phyloP scores from a whole-genome alignment of 2,113 vertebrate species.

The Salvator merianae region DNA sequence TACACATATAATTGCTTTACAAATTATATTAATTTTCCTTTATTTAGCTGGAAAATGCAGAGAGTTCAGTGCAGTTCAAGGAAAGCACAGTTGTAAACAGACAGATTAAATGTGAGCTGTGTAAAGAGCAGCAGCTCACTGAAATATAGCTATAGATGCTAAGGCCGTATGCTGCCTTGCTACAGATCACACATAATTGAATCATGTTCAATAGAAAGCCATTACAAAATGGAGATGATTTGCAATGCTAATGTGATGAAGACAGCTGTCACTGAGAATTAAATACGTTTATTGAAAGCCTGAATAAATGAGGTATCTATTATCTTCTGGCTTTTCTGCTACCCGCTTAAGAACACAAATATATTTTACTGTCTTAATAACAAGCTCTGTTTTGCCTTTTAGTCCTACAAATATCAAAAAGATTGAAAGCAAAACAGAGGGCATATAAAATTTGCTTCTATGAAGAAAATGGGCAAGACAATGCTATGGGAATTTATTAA shows the following conservation, averaged over 20 bases:
- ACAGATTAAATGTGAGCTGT: slow-evolving; percentile 80
- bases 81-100: slow-evolving; percentile 81
- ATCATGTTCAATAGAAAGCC: slow-evolving; percentile 84
- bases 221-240: slow-evolving; percentile 83
- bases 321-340: slow-evolving; percentile 84
- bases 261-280: slow-evolving; percentile 86
- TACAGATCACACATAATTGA: slow-evolving; percentile 82
- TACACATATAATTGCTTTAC: slow-evolving; percentile 73
- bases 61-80: slow-evolving; percentile 80
- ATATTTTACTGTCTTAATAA: slow-evolving; percentile 80
- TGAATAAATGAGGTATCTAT: slow-evolving; percentile 86
- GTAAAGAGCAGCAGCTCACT: slow-evolving; percentile 83
- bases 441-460: slow-evolving; percentile 58
- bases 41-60: slow-evolving; percentile 76
- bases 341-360: slow-evolving; percentile 80
- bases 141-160: slow-evolving; percentile 82
- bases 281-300: slow-evolving; percentile 85
- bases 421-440: slow-evolving; percentile 62
- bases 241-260: slow-evolving; percentile 84
- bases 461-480: slow-evolving; percentile 51
- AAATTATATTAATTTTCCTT: slow-evolving; percentile 78
- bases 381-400: slow-evolving; percentile 78
- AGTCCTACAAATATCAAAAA: slow-evolving; percentile 75
- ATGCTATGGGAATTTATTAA: slow-evolving; percentile 60
- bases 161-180: slow-evolving; percentile 75